Evolutionary conservation across 30 jellyfish, hydroid and myxozoan genomes (phyloP).

Genomic region (Clytia hemisphaerica): DNA sequence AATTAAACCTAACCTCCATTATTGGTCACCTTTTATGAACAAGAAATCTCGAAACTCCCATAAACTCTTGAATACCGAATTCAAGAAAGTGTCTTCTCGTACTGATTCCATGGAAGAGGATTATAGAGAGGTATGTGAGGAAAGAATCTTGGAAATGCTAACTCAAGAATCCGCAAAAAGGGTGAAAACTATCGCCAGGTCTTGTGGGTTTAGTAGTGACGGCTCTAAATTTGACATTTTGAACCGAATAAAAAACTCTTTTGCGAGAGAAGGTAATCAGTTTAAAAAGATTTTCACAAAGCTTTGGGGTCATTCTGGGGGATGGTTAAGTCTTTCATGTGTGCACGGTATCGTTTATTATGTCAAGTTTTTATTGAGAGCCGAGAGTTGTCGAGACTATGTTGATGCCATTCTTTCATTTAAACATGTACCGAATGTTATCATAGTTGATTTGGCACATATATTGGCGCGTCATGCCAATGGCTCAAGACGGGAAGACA

Average conservation of each 20-base stretch:
- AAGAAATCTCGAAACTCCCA: background rate
- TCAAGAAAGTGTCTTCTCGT: conserved; percentile 12
- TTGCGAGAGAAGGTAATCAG: background rate
- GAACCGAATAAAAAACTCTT: conserved; percentile 9
- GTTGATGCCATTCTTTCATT: conserved; percentile 23
- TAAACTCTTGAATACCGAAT: conserved; percentile 30
- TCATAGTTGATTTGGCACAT: conserved; percentile 51
- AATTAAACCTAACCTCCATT: conserved; percentile 18
- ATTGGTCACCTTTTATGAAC: conserved; percentile 53
- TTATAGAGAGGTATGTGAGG: conserved; percentile 32
- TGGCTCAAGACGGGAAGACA: background rate
- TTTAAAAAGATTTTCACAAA: conserved; percentile 31
- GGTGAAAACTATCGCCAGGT: conserved; percentile 6
- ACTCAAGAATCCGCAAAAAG: conserved; percentile 1
- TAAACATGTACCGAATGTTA: conserved; percentile 32
- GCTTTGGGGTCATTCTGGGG: conserved; percentile 42
- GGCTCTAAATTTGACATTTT: conserved; percentile 35
- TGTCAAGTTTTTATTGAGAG: conserved; percentile 24
- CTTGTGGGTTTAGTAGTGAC: conserved; percentile 7
- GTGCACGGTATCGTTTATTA: conserved; percentile 39
- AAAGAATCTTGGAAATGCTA: conserved; percentile 19
- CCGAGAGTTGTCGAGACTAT: conserved; percentile 48
- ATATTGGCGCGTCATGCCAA: conserved; percentile 27
- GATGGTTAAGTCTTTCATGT: conserved; percentile 37
- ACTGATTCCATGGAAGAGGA: conserved; percentile 19